Evolutionary conservation across 2,888 invertebrate species (phyloP).

Genomic region (Pecten maximus): DNA sequence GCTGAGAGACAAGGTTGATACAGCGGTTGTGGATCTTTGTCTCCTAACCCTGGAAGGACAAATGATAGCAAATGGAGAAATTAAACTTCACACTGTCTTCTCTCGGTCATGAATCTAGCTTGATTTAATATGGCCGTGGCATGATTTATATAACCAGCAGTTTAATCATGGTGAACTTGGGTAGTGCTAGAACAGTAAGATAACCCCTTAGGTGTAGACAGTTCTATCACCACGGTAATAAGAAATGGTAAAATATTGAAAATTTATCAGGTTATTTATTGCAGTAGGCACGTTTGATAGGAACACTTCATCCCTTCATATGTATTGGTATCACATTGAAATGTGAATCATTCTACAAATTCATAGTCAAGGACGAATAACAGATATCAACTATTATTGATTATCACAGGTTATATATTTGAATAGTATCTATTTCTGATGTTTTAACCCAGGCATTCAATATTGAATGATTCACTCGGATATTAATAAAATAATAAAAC

Average conservation of each 20-base stretch:
- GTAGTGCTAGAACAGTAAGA: background rate
- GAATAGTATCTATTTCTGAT: background rate
- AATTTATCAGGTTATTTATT: background rate
- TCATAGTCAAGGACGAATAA: background rate
- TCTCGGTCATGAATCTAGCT: background rate
- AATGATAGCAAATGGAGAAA: background rate
- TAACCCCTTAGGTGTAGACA: background rate
- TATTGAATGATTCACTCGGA: background rate
- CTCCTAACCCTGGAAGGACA: background rate
- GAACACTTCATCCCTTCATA: background rate
- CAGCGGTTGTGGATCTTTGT: background rate
- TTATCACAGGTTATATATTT: background rate
- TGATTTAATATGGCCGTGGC: background rate
- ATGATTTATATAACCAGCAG: background rate
- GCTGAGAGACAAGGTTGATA: background rate
- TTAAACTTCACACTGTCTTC: background rate
- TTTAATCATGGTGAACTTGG: background rate
- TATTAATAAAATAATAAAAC: background rate
- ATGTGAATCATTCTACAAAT: background rate
- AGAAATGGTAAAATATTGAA: constrained; percentile 16
- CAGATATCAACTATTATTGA: background rate
- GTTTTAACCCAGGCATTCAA: background rate
- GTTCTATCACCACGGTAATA: background rate
- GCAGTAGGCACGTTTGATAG: background rate
- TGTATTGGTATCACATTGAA: background rate